Evolutionary conservation across 2,888 invertebrate species (phyloP).

Genomic region (Amphiduros pacificus): DNA sequence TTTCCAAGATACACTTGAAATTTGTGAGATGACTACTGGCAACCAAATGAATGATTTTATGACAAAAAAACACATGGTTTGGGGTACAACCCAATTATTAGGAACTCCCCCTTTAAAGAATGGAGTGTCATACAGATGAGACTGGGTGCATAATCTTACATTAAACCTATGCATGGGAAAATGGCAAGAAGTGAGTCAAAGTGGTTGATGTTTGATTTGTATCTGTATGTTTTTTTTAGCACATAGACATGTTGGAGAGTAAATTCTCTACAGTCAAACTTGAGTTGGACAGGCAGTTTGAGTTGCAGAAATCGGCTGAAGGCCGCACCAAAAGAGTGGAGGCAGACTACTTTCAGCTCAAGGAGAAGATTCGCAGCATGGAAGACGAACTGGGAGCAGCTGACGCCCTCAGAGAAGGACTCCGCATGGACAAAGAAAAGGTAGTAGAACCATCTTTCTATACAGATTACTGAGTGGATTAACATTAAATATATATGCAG

Average conservation of each 20-base stretch:
- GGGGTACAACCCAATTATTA: too few species aligned
- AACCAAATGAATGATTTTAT: too few species aligned
- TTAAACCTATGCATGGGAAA: too few species aligned
- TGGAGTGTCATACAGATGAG: neutral
- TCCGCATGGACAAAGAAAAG: slow-evolving; percentile 76
- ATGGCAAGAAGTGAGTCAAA: too few species aligned
- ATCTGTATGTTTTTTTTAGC: slow-evolving; percentile 33
- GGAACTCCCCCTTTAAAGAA: too few species aligned
- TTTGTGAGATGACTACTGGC: too few species aligned
- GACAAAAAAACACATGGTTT: too few species aligned
- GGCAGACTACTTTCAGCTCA: slow-evolving; percentile 74
- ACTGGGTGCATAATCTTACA: too few species aligned
- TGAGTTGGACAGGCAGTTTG: slow-evolving; percentile 72
- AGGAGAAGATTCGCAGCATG: slow-evolving; percentile 75
- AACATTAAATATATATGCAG: neutral
- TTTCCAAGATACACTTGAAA: too few species aligned
- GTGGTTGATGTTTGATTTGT: too few species aligned
- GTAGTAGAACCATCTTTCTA: slow-evolving; percentile 58
- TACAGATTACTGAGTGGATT: neutral
- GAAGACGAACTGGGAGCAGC: slow-evolving; percentile 77
- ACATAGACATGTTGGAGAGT: slow-evolving; percentile 66
- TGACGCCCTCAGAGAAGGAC: slow-evolving; percentile 73
- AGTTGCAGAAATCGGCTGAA: slow-evolving; percentile 69
- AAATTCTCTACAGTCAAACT: slow-evolving; percentile 74
- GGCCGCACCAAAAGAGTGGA: slow-evolving; percentile 71